Base-by-base conservation (phyloP, 2,888 invertebrate species). In the Ametastegia equiseti region DNA sequence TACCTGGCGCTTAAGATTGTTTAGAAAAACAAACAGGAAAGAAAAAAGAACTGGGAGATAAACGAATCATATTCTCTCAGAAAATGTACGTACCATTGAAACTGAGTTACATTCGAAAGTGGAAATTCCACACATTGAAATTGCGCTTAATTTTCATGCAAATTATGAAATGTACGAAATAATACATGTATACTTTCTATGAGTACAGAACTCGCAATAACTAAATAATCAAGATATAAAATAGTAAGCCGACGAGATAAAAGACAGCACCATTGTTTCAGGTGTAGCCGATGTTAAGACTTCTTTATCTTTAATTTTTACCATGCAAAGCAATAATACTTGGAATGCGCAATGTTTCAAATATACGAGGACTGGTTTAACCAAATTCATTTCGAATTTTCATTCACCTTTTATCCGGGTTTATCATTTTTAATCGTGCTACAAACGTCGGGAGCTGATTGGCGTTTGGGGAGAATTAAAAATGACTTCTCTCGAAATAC, bases 391-490 rank as follows among this genome's bases (percentile, higher is more conserved):
- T 71, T 30, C 30, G 30, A 71, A 71, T 71, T 47, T 45, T 71
- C 15, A 71, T 27, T 47, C 47, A 45, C 15, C 71, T 30, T 30
- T 19, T 54, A 27, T 71, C 71, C n/a, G 2, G 27, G 27, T 36
- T 45, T 33, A 75, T 75, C n/a, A 78, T 60, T 78, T 78, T 78
- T 60, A 78, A 78, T 78, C 42, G 27, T 78, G 42, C 77, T 15
- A 75, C 42, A 81, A 81, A 77, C 81, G 77, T 75, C 65, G 77
- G 81, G 81, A 81, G 81, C 81, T 81, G n/a, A 23, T 57, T 81
- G 81, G 27, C 77, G 65, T 77, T 47, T 45, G 50, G n/a, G 57
- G 63, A 81, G 63, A 27, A 65, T 81, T 81, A 73, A 57, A 39
- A 71, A 42, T 42, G 13, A 11, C 30, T 75, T 27, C 27, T 23